Base-by-base conservation (phyloP, 1,140 invertebrate species). In the Zaprionus ornatus region DNA sequence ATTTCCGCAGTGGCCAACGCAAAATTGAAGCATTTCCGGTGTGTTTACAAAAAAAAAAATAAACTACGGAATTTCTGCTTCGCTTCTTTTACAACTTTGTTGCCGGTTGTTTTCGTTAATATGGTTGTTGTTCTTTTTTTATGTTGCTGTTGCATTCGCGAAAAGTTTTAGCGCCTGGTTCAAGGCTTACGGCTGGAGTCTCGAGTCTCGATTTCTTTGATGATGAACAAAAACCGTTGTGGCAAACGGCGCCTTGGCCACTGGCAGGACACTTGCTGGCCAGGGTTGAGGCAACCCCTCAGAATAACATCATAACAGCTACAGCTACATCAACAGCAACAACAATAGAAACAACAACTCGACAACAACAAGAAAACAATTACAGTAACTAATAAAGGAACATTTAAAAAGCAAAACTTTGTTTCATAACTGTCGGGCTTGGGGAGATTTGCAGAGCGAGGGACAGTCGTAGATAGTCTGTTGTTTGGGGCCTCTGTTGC, bases 321-420 rank as follows among this genome's bases (percentile, higher is more conserved):
- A 63, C 52, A 70, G 19, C 42, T 35, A 54, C 76, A 55, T 62
- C 76, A 78, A 55, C 66, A 77, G 6, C 73, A 66, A 63, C 69
- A 74, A 67, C 35, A 90, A 76, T 62, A 79, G 65, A 19, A 90
- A 88, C 40, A 45, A 32, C 29, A 45, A 45, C 40, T n/a, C 72
- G 62, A 62, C 66, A 74, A 70, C 35, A 90, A 76, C 65, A 79
- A 71, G 25, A 90, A 88, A 90, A 90, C 85, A 90, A 90, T 90
- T 90, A 90, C 85, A 79, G 72, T 69, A 90, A 90, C 85, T 90
- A 90, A 90, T 90, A 90, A 90, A 85, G 85, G 88, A 90, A 90
- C 85, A 90, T 90, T 90, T 90, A 90, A 90, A 90, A 90, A 90
- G 85, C 76, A 90, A 90, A 90, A 90, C 79, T 88, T 88, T 90